These are phyloP conservation scores for Mesorhabditis spiculigera DNA, from an alignment of 2,888 invertebrate genomes.

Conservation along the genomic window DNA sequence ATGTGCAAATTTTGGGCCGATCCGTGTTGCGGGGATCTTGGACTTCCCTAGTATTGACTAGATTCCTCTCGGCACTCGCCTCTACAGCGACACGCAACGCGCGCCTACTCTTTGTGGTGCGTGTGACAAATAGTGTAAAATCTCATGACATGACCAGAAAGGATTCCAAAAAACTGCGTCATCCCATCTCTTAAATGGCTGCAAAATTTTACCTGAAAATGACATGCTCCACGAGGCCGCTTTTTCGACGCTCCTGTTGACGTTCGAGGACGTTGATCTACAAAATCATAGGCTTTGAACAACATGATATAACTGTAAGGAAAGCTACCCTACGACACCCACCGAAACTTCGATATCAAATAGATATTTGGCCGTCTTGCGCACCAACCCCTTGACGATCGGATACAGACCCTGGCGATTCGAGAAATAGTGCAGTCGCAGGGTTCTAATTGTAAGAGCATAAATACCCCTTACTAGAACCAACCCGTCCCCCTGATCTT, in stretches of 20 bases:
- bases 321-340: not conserved
- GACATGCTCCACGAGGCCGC: slow-evolving; percentile 48
- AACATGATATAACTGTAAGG: not conserved
- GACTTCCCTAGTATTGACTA: no score
- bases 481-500: slow-evolving; percentile 10
- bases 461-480: not conserved
- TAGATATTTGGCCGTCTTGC: slow-evolving; percentile 36
- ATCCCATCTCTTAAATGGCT: not conserved
- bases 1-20: no score
- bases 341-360: slow-evolving; percentile 49
- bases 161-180: no score
- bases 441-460: slow-evolving; percentile 6
- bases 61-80: no score
- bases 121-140: no score
- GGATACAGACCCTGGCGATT: slow-evolving; percentile 49
- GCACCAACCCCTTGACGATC: slow-evolving; percentile 45
- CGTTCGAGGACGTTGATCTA: slow-evolving; percentile 44
- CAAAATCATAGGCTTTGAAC: not conserved
- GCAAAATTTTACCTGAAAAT: slow-evolving; percentile 27
- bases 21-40: no score
- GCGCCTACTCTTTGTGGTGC: no score
- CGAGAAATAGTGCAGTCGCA: slow-evolving; percentile 50
- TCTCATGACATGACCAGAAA: no score
- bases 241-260: slow-evolving; percentile 45
- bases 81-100: no score